phyloP scores from a whole-genome alignment of 2,888 invertebrate species.

The Parasteatoda lunata region DNA sequence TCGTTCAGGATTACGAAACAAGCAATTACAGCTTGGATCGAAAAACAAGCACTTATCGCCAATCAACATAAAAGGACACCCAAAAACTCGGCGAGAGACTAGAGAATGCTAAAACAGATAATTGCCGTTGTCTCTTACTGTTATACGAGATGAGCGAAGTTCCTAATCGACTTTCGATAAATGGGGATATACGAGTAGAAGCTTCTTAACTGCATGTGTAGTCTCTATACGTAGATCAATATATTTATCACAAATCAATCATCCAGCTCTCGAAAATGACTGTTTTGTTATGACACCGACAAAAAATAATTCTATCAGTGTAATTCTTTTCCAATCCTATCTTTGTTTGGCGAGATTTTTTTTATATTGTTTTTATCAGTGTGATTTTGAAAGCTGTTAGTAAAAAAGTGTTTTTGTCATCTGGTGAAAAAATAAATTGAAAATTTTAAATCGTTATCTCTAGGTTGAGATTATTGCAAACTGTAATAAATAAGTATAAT shows the following conservation, averaged over 20 bases:
- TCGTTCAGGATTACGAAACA: not conserved
- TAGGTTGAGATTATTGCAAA: too few species aligned
- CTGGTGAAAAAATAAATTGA: too few species aligned
- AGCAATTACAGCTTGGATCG: not conserved
- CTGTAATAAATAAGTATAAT: too few species aligned
- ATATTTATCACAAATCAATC: conserved; percentile 2
- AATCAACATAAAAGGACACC: conserved; percentile 5
- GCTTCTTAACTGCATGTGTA: not conserved
- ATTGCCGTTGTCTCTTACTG: not conserved
- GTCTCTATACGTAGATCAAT: not conserved
- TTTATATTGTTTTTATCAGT: too few species aligned
- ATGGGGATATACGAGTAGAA: not conserved
- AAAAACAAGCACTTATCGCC: conserved; percentile 5
- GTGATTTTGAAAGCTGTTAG: too few species aligned
- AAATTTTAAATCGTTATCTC: too few species aligned
- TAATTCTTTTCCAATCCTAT: conserved; percentile 5
- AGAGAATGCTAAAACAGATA: not conserved
- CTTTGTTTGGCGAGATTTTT: not conserved
- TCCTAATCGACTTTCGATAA: conserved; percentile 3
- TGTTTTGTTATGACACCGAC: not conserved
- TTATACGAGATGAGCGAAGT: not conserved
- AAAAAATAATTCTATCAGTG: not conserved
- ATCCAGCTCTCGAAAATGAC: not conserved
- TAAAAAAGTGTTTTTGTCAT: too few species aligned
- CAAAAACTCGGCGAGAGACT: not conserved